Conservation (phyloP, 2,888 invertebrate genomes). For the Agonopterix arenella region DNA sequence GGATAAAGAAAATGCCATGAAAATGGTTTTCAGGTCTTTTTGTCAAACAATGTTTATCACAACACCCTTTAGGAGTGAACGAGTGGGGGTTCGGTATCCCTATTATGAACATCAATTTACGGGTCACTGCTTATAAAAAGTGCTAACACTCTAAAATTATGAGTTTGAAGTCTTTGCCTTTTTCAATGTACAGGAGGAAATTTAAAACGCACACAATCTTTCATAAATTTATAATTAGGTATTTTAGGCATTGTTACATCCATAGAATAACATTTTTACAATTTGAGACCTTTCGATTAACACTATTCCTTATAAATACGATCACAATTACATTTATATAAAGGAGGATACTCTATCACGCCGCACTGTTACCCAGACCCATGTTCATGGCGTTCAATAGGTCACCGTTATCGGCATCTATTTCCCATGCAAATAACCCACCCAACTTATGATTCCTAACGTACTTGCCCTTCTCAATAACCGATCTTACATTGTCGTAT, state of each 20-base stretch:
- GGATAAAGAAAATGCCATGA: constrained; percentile 2
- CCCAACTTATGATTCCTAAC: constrained; percentile 66
- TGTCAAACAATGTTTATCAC: constrained; percentile 4
- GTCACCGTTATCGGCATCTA: constrained; percentile 69
- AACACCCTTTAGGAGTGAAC: constrained; percentile 1
- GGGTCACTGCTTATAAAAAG: constrained; percentile 1
- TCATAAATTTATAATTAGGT: too few species aligned
- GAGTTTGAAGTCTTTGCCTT: too few species aligned
- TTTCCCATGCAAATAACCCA: constrained; percentile 68
- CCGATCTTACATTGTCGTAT: constrained; percentile 64
- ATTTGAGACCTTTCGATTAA: constrained; percentile 35
- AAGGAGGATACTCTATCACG: constrained; percentile 14
- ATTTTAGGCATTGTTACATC: not conserved
- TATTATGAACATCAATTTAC: constrained; percentile 4
- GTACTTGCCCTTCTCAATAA: constrained; percentile 67
- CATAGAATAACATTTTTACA: constrained; percentile 9
- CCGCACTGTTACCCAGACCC: constrained; percentile 58
- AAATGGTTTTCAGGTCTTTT: constrained; percentile 1
- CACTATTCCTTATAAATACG: constrained; percentile 21
- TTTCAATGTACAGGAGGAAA: too few species aligned
- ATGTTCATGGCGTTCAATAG: constrained; percentile 68
- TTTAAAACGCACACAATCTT: constrained; percentile 2
- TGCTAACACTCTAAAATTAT: not conserved
- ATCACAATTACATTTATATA: constrained; percentile 20
- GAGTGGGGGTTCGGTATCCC: not conserved